phyloP scores from a whole-genome alignment of 2,888 invertebrate species.

The Cremastinae sp. region DNA sequence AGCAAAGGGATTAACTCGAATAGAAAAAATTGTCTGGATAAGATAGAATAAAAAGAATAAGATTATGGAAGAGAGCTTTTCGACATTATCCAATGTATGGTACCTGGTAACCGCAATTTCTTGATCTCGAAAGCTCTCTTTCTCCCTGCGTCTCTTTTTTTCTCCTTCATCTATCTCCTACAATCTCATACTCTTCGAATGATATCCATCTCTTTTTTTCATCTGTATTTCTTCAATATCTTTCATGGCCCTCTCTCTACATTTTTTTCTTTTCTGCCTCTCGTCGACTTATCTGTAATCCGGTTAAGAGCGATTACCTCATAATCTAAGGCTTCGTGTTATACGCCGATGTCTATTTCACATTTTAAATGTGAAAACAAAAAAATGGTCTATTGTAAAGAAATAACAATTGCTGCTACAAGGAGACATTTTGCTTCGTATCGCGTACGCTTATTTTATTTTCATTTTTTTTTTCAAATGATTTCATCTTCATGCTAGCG shows the following conservation, averaged over 20 bases:
- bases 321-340: slow-evolving; percentile 55
- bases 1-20: neutral
- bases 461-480: too few relatives aligned
- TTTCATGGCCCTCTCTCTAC: neutral
- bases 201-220: neutral
- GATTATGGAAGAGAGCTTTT: slow-evolving; percentile 24
- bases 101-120: slow-evolving; percentile 51
- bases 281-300: slow-evolving; percentile 45
- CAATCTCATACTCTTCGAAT: neutral
- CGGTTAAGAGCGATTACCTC: slow-evolving; percentile 53
- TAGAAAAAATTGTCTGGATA: slow-evolving; percentile 4
- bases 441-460: too few relatives aligned
- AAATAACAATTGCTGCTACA: too few relatives aligned
- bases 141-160: too few relatives aligned
- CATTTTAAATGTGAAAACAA: neutral
- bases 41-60: slow-evolving; percentile 7
- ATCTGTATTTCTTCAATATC: neutral
- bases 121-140: slow-evolving; percentile 39
- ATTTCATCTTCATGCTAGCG: neutral
- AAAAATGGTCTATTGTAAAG: too few relatives aligned
- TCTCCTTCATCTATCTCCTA: too few relatives aligned
- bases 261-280: slow-evolving; percentile 1
- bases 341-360: slow-evolving; percentile 25
- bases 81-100: slow-evolving; percentile 40
- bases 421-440: too few relatives aligned